Percentiles rank a stretch among this genome's conserved stretches.
These are phyloP conservation scores for Schizaphis graminum DNA, from an alignment of 2,888 invertebrate genomes.

Conservation along the genomic window DNA sequence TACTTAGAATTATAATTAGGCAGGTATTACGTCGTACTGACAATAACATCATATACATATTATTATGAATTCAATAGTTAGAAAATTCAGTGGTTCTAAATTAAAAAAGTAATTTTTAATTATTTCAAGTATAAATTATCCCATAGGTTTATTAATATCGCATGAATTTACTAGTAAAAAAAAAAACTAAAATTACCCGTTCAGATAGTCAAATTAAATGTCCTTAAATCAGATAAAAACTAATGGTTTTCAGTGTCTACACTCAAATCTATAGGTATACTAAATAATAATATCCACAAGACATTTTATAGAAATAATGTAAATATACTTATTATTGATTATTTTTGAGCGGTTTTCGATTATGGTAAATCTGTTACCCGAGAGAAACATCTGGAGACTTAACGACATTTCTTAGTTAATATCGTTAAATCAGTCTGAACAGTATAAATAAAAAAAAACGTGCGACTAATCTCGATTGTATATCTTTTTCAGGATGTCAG, in stretches of 20 bases:
- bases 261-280: not conserved
- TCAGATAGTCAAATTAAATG: not conserved
- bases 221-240: not conserved
- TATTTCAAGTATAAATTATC: not conserved
- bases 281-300: not conserved
- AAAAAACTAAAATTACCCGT: not conserved
- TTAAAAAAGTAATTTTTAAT: not conserved
- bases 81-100: not conserved
- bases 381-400: not conserved
- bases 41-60: not conserved
- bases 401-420: not conserved
- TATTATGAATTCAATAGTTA: too few relatives aligned
- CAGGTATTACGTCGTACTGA: not conserved
- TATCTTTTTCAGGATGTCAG: not conserved
- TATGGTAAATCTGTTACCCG: not conserved
- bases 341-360: not conserved
- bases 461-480: not conserved
- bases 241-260: not conserved
- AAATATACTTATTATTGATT: not conserved
- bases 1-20: not conserved
- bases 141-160: too few relatives aligned
- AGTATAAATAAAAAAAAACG: not conserved
- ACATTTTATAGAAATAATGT: not conserved
- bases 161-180: too few relatives aligned
- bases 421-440: not conserved